Evolutionary conservation across 2,113 vertebrate species (phyloP), one percentile per base, ranked within the genome.

Genomic region (Cyprinodon tularosa): DNA sequence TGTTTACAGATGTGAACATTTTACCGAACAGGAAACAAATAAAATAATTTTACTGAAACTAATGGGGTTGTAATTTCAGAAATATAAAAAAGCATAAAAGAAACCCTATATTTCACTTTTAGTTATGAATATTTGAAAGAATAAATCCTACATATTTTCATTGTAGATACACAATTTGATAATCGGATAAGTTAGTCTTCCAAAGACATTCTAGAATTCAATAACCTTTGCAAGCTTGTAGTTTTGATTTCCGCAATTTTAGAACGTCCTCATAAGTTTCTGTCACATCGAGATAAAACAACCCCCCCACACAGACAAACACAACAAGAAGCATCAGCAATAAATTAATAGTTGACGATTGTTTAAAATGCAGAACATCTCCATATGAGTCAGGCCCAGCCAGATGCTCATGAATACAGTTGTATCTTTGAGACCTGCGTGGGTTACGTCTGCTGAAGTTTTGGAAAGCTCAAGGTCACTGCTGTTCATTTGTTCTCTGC

Each of bases 361-460:
- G 72, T 84, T 92, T 84, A 86, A 65, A 80, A 88, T 85, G 77
- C 88, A 81, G 80, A 76, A 6, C 66, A 72, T 84, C 76, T 83
- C 81, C 65, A 53, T 77, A 65, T 69, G 83, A 89, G 91, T 89
- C 91, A 86, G 72, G 64, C 80, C 62, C 44, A 83, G 77, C 84
- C 92, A 93, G 92, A 89, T 92, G 92, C 92, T 93, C 92, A 93
- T 93, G 89, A 93, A 93, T 93, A 93, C 84, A 90, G 77, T 83
- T 86, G 84, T 80, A 89, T 82, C 74, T 89, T 17, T 1, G 59
- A 87, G 71, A 84, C 45, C 70, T 62, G 75, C 38, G 38, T 7
- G 11, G 40, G 69, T 86, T 89, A 73, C 72, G 64, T 68, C 59
- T 48, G 80, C 57, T 22, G 78, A 90, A 88, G 84, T 92, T 92